A percentile compares a stretch with the other conserved stretches of the same genome.
Conservation (phyloP, 23 tunicate species). For the Trididemnum miniatum region DNA sequence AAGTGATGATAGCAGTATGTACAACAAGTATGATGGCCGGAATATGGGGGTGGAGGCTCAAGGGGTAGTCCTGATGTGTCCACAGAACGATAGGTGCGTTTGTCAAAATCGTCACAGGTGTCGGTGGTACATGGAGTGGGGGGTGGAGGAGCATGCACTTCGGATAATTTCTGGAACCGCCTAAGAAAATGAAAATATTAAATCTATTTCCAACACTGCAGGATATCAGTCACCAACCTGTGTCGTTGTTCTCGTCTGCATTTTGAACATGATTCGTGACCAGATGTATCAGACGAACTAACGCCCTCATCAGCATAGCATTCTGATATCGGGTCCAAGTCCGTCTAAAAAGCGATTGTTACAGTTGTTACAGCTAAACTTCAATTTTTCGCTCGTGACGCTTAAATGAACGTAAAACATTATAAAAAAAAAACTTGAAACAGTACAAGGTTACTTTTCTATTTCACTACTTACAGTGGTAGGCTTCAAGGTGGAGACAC, state of each 20-base stretch:
- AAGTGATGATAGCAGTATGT: constrained; percentile 40
- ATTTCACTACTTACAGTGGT: constrained; percentile 15
- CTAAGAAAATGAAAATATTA: constrained; percentile 1
- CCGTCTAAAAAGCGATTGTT: too few relatives aligned
- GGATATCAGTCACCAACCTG: neutral
- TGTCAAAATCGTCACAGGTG: constrained; percentile 61
- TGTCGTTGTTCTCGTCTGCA: neutral
- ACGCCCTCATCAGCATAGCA: neutral
- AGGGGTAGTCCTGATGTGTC: constrained; percentile 41
- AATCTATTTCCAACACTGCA: too few relatives aligned
- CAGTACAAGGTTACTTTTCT: too few relatives aligned
- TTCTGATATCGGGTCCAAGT: too few relatives aligned
- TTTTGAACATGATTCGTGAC: neutral
- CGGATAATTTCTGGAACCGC: neutral
- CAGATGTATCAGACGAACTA: neutral
- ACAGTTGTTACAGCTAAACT: too few relatives aligned
- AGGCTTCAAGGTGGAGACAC: constrained; percentile 26
- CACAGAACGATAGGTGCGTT: neutral
- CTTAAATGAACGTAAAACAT: too few relatives aligned
- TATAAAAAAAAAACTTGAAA: too few relatives aligned
- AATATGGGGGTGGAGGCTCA: constrained; percentile 75
- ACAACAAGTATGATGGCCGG: constrained; percentile 46
- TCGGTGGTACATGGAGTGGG: constrained; percentile 90
- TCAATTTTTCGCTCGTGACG: too few relatives aligned
- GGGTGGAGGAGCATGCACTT: constrained; percentile 48